Percentiles rank a stretch among this genome's conserved stretches.
Evolutionary conservation across 2,797 vertebrate species (phyloP).

Genomic region (Poecile montanus): DNA sequence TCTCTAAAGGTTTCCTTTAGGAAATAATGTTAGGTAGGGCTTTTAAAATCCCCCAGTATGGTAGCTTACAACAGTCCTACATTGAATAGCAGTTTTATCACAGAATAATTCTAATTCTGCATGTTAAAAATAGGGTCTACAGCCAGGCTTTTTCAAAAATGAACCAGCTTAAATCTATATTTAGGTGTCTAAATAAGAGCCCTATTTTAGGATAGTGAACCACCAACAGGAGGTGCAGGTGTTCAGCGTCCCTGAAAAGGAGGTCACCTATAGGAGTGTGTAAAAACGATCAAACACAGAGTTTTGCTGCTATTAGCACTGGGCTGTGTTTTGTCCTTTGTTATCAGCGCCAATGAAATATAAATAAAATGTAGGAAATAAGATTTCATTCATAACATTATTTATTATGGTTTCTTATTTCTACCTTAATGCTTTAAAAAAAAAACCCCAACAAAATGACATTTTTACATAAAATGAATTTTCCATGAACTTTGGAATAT

Average conservation of each 20-base stretch:
- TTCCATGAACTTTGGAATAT: neutral
- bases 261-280: neutral
- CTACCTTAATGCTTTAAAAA: neutral
- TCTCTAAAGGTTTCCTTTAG: slow-evolving; percentile 24
- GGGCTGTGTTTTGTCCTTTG: neutral
- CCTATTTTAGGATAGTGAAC: neutral
- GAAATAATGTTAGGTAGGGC: neutral
- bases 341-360: neutral
- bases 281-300: neutral
- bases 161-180: slow-evolving; percentile 2
- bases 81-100: neutral
- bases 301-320: neutral
- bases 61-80: neutral
- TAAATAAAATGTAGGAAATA: neutral
- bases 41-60: neutral
- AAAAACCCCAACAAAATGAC: neutral
- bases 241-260: neutral
- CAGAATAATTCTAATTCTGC: neutral
- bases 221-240: neutral
- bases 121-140: neutral
- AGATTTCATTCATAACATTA: neutral
- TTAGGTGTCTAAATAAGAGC: neutral
- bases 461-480: neutral
- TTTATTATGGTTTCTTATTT: neutral
- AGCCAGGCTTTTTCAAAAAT: neutral